Percentiles rank a stretch among this genome's conserved stretches.
Conservation (phyloP, 2,888 invertebrate genomes). For the Synanthedon myopaeformis region DNA sequence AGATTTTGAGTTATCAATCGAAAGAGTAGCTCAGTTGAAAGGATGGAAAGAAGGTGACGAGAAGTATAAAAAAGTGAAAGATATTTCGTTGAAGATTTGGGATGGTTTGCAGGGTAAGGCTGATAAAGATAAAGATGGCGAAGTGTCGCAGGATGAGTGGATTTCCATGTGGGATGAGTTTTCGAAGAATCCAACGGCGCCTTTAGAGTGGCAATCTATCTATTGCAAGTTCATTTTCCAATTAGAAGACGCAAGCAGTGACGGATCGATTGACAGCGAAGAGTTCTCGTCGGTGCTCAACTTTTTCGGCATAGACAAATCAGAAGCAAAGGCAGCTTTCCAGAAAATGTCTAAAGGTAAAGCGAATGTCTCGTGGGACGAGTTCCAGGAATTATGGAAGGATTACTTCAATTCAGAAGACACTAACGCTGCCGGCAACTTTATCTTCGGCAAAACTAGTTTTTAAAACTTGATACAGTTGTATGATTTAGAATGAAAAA, state of each 20-base stretch:
- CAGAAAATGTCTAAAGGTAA: conserved; percentile 83
- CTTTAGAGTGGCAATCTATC: conserved; percentile 84
- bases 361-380: conserved; percentile 77
- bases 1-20: conserved; percentile 86
- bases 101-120: conserved; percentile 82
- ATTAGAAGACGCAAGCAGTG: conserved; percentile 86
- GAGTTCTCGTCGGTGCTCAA: conserved; percentile 87
- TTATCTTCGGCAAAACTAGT: conserved; percentile 84
- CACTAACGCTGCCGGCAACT: conserved; percentile 82
- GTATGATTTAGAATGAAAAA: not conserved
- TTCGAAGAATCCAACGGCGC: conserved; percentile 78
- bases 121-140: conserved; percentile 87
- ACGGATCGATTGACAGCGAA: conserved; percentile 79
- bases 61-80: conserved; percentile 79
- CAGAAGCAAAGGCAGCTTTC: conserved; percentile 82
- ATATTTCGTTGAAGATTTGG: conserved; percentile 84
- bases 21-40: conserved; percentile 83
- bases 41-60: conserved; percentile 81
- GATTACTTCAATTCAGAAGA: conserved; percentile 88
- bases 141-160: conserved; percentile 90
- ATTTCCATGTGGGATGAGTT: conserved; percentile 87
- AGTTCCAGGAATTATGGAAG: conserved; percentile 85
- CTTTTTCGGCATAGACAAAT: conserved; percentile 80
- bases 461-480: conserved; percentile 59
- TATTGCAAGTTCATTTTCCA: conserved; percentile 92